These are phyloP conservation scores for Stratiolaelaps scimitus DNA, from an alignment of 1,140 invertebrate genomes.

Conservation along the genomic window DNA sequence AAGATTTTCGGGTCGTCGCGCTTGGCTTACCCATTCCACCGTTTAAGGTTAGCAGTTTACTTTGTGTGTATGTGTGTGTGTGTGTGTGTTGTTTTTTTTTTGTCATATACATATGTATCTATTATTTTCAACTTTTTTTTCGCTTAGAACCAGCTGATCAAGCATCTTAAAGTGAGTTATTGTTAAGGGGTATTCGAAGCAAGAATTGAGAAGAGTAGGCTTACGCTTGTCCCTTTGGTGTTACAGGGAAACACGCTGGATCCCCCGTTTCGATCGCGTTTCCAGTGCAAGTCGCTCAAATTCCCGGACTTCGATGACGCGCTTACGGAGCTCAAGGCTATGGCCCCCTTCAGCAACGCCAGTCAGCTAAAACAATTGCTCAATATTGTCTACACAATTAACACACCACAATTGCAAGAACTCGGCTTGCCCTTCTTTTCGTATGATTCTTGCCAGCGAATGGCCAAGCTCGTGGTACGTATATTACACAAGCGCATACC, in stretches of 20 bases:
- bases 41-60: slow-evolving; percentile 42
- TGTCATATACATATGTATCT: too few species aligned
- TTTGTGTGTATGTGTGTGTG: too few species aligned
- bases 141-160: too few species aligned
- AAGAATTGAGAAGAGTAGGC: neutral
- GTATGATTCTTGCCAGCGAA: slow-evolving; percentile 1
- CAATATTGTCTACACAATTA: slow-evolving; percentile 21
- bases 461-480: neutral
- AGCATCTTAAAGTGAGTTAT: too few species aligned
- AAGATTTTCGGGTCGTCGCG: slow-evolving; percentile 81
- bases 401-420: neutral
- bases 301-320: slow-evolving; percentile 27
- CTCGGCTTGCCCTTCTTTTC: slow-evolving; percentile 4
- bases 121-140: too few species aligned
- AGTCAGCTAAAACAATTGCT: neutral
- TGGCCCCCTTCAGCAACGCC: neutral
- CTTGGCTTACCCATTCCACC: slow-evolving; percentile 72
- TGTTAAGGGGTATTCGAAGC: neutral
- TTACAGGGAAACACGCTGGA: slow-evolving; percentile 76
- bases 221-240: neutral
- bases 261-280: slow-evolving; percentile 82
- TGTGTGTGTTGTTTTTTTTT: too few species aligned
- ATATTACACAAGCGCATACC: neutral
- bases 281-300: slow-evolving; percentile 55
- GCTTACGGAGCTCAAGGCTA: neutral